Evolutionary conservation across 1,140 invertebrate species (phyloP), one percentile per base, ranked within the genome.

Genomic region (Teleopsis dalmanni): DNA sequence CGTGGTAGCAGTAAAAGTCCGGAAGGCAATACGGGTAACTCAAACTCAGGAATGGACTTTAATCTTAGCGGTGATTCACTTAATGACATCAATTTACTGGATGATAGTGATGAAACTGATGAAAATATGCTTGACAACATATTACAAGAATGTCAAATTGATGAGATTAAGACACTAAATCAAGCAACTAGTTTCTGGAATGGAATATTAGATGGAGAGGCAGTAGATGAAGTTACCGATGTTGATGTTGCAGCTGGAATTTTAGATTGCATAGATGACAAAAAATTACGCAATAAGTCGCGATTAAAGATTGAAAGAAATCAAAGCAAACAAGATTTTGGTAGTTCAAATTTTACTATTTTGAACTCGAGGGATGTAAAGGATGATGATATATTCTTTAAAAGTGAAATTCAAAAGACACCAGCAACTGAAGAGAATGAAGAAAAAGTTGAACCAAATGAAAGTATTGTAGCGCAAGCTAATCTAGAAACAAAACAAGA

Each of bases 101-200:
- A 62, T 13, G 64, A 70, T 16, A 63, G 56, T 9, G 58, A 60
- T 37, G 52, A 59, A 26, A 59, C 55, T 34, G 55, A 65, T 37
- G 60, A 63, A 21, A 57, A 68, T n/a, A 69, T 69, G 65, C 54
- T 70, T 46, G 67, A 67, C 31, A 70, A 70, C 42, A 70, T 70
- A 11, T 44, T 70, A 51, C 60, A 70, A 26, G 67, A 70, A 46
- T 70, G 64, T 40, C 60, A 56, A 52, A 65, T 68, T 51, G 66
- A 70, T 43, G 66, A 70, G 42, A 57, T 67, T 6, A 70, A 70
- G 47, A 57, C 65, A 4, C 33, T 69, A 7, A 69, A 69, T 52
- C 59, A 70, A 33, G 62, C 67, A 2, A 65, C 67, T 9, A 70
- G 42, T 27, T 70, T 70, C 43, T 70, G 67, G 67, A 70, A 70